phyloP scores from a whole-genome alignment of 2,888 invertebrate species.

The Tortricodes alternella region DNA sequence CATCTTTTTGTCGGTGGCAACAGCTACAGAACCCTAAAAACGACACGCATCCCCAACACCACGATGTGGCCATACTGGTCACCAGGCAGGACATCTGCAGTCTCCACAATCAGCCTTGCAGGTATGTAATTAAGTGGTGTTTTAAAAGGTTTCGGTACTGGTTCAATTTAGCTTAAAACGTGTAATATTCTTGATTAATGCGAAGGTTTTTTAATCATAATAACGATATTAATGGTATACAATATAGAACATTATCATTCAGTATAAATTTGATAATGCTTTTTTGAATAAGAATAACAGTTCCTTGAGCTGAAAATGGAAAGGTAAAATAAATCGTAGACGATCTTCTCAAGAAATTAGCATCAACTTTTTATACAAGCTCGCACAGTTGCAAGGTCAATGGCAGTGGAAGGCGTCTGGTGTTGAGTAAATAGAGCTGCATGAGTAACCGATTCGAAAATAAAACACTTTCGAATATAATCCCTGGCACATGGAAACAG shows the following conservation, averaged over 20 bases:
- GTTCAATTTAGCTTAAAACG: too few relatives aligned
- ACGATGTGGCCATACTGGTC: slow-evolving; percentile 94
- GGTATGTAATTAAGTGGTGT: slow-evolving; percentile 51
- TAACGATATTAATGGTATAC: not conserved
- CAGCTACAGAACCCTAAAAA: slow-evolving; percentile 87
- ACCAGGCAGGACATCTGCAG: slow-evolving; percentile 91
- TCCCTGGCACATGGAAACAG: slow-evolving; percentile 46
- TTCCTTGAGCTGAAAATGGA: slow-evolving; percentile 6
- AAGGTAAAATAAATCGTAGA: slow-evolving; percentile 39
- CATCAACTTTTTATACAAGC: slow-evolving; percentile 52
- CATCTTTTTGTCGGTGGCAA: slow-evolving; percentile 94
- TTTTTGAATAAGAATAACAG: not conserved
- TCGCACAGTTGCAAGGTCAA: slow-evolving; percentile 71
- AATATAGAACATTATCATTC: too few relatives aligned
- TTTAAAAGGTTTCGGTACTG: not conserved
- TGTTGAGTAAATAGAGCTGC: slow-evolving; percentile 67
- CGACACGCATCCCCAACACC: slow-evolving; percentile 92
- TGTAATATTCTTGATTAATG: too few relatives aligned
- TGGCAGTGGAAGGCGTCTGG: slow-evolving; percentile 71
- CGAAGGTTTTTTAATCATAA: not conserved
- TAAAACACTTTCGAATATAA: slow-evolving; percentile 71
- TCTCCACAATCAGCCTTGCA: slow-evolving; percentile 79
- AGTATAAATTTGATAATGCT: not conserved
- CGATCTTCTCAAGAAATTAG: slow-evolving; percentile 50
- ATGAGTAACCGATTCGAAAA: slow-evolving; percentile 70